Evolutionary conservation across 2,888 invertebrate species (phyloP).

Genomic region (Phortica magna): DNA sequence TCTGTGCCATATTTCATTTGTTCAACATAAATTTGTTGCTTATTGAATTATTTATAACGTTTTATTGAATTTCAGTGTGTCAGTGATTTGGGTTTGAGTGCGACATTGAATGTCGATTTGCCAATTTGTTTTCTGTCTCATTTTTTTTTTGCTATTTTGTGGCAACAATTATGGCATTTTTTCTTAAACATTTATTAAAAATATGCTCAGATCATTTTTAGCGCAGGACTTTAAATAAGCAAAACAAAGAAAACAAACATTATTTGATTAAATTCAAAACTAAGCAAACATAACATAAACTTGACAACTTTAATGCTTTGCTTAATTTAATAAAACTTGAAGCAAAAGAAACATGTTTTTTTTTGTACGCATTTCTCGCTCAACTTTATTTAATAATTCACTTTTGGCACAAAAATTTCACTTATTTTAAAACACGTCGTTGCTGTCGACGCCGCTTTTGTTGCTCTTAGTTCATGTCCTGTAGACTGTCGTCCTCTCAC

Average conservation of each 20-base stretch:
- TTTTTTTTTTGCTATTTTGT: neutral
- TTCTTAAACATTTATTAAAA: too few relatives aligned
- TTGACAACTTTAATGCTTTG: slow-evolving; percentile 38
- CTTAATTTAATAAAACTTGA: slow-evolving; percentile 55
- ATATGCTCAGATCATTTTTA: too few relatives aligned
- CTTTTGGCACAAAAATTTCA: slow-evolving; percentile 35
- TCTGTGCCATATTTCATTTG: slow-evolving; percentile 27
- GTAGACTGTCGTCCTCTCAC: too few relatives aligned
- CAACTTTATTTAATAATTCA: slow-evolving; percentile 56
- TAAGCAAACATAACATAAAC: neutral
- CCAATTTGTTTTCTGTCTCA: neutral
- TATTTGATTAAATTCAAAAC: too few relatives aligned
- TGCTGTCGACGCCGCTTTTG: slow-evolving; percentile 8
- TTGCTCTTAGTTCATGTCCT: too few relatives aligned
- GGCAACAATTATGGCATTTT: too few relatives aligned
- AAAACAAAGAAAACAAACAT: too few relatives aligned
- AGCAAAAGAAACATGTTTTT: neutral
- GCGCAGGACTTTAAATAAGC: too few relatives aligned
- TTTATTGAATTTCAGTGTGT: slow-evolving; percentile 63
- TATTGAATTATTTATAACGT: slow-evolving; percentile 68
- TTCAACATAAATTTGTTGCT: slow-evolving; percentile 58
- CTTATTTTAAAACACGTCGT: slow-evolving; percentile 29
- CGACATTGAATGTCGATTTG: neutral
- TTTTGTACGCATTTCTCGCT: neutral
- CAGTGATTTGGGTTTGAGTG: slow-evolving; percentile 59